Evolutionary conservation across 2,113 vertebrate species (phyloP), one percentile per base, ranked within the genome.

Genomic region (Paracanthobrama guichenoti): DNA sequence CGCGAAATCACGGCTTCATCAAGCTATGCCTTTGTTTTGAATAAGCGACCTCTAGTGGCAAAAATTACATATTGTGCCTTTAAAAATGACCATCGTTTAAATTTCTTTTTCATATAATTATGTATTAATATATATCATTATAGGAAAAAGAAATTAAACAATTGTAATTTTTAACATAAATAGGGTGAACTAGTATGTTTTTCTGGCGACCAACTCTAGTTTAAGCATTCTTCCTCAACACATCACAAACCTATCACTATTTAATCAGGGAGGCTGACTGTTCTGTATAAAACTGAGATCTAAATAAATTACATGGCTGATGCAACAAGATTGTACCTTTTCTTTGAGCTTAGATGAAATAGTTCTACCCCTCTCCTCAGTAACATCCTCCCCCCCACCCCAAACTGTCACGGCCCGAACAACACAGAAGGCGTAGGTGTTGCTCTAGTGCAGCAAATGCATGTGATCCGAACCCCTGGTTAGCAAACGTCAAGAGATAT

Each of bases 401-500:
- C 14, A 4, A 57, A 42, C 53, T 6, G 2, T 3, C n/a, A 14
- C 22, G 0, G 11, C 59, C 59, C 13, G 9, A 79, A 46, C 14
- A 22, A 31, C 22, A 44, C 22, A 24, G 42, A 69, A 46, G 2
- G 66, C 26, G 84, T 72, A 48, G 76, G 83, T 79, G 83, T 79
- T 79, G 14, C 64, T 67, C 66, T 57, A 28, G 66, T 80, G 77
- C 13, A 50, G 77, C 35, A 72, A 85, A 85, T 14, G 22, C 55
- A 55, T 85, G 28, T 48, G 28, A 46, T 46, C 53, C 69, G 31
- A 71, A 59, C 64, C 77, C 50, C 83, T 80, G 57, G 74, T 79
- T 50, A 24, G 76, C 82, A 57, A 48, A 72, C 66, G 22, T 57
- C 66, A 39, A n/a, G 28, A 82, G 20, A 72, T 20, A 82, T 81